Evolutionary conservation across 2,888 invertebrate genomes (phyloP).

Genomic region (Odontomyia ornata): DNA sequence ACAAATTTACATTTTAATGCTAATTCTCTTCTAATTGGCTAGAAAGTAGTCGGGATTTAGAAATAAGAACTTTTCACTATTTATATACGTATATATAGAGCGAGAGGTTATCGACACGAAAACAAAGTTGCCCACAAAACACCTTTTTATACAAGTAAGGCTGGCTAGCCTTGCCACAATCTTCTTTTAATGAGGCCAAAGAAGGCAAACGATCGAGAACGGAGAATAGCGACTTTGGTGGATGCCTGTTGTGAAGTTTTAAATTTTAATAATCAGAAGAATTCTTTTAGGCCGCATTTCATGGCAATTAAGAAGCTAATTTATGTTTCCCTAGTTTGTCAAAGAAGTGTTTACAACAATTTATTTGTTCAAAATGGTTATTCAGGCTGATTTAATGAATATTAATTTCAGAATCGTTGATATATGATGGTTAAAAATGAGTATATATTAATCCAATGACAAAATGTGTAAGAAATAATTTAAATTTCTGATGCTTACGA

Average conservation of each 20-base stretch:
- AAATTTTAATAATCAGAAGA: slow-evolving; percentile 5
- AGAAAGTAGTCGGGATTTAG: not conserved
- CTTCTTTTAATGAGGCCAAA: not conserved
- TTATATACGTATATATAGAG: slow-evolving; percentile 10
- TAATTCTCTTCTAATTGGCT: slow-evolving; percentile 34
- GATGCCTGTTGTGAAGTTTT: not conserved
- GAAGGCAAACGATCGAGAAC: slow-evolving; percentile 8
- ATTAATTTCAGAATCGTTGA: too few relatives aligned
- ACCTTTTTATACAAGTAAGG: slow-evolving; percentile 10
- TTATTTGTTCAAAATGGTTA: too few relatives aligned
- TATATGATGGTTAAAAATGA: too few relatives aligned
- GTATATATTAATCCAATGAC: too few relatives aligned
- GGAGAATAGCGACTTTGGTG: not conserved
- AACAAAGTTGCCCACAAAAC: slow-evolving; percentile 1
- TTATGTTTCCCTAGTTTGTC: not conserved
- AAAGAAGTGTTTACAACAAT: too few relatives aligned
- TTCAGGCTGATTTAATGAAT: too few relatives aligned
- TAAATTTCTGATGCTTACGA: too few relatives aligned
- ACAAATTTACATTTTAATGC: slow-evolving; percentile 28
- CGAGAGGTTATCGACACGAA: slow-evolving; percentile 42
- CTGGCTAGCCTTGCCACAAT: too few relatives aligned
- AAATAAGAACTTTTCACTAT: too few relatives aligned
- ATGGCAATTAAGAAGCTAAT: not conserved
- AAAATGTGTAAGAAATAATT: too few relatives aligned
- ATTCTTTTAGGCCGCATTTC: not conserved